A percentile compares a stretch with the other conserved stretches of the same genome.
phyloP scores from a whole-genome alignment of 2,888 invertebrate species.

The Kuschelorhynchus macadamiae region DNA sequence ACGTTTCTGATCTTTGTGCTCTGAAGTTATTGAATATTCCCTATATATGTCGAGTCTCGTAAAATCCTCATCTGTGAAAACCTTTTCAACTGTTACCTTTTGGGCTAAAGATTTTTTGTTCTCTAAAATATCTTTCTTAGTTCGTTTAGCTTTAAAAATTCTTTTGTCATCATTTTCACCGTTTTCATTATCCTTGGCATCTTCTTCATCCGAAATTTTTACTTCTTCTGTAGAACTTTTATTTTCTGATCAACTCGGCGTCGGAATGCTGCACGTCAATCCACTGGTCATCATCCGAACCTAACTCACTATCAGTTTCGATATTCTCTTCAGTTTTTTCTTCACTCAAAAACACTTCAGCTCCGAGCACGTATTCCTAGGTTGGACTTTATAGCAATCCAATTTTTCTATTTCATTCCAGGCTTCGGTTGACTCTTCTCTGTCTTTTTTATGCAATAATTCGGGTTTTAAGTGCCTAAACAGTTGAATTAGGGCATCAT shows the following conservation, averaged over 20 bases:
- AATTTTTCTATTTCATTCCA: slow-evolving; percentile 78
- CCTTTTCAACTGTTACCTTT: slow-evolving; percentile 73
- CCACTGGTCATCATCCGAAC: slow-evolving; percentile 72
- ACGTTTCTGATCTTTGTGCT: slow-evolving; percentile 66
- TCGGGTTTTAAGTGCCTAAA: slow-evolving; percentile 78
- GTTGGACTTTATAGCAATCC: slow-evolving; percentile 88
- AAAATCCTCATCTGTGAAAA: slow-evolving; percentile 96
- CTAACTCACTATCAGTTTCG: slow-evolving; percentile 66
- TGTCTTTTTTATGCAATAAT: slow-evolving; percentile 88
- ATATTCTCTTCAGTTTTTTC: slow-evolving; percentile 60
- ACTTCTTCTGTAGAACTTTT: no score
- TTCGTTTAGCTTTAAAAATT: slow-evolving; percentile 57
- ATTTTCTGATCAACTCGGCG: slow-evolving; percentile 65
- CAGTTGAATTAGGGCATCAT: slow-evolving; percentile 95
- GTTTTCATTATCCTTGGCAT: no score
- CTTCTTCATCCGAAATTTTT: no score
- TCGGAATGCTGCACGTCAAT: slow-evolving; percentile 74
- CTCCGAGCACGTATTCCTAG: slow-evolving; percentile 90
- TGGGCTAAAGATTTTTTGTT: slow-evolving; percentile 72
- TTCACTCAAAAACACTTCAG: slow-evolving; percentile 81
- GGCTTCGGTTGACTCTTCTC: slow-evolving; percentile 90
- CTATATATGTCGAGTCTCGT: slow-evolving; percentile 86
- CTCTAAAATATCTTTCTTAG: slow-evolving; percentile 68
- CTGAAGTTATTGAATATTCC: slow-evolving; percentile 84
- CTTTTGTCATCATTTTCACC: slow-evolving; percentile 53